Base-by-base conservation (phyloP, 2,797 vertebrate species). In the Lepilemur ruficaudatus region DNA sequence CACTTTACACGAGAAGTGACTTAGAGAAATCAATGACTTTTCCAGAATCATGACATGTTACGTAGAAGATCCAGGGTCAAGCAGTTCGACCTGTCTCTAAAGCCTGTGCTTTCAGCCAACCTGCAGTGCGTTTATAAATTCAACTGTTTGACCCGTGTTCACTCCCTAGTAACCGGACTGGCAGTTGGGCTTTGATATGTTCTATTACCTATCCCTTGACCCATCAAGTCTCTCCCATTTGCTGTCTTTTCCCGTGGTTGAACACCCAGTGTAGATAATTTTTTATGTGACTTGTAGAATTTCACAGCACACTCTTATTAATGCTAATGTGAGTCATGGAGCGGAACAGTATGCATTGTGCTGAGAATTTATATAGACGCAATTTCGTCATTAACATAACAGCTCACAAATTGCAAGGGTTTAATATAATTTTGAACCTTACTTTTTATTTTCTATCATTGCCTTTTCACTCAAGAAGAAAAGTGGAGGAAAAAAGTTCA, bases 371-470 rank as follows among this genome's bases (percentile, higher is more conserved):
- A 89, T 59, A 75, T 11, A 57, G 90, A 87, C 43, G 91, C 90
- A 78, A 46, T 95, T 96, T 93, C 91, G 87, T 91, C 85, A 35
- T 86, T 95, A 97, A 91, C 88, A n/a, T 95, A 97, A 95, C 88
- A 97, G 76, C 1, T 97, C 93, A 95, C 94, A 97, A 81, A 85
- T 94, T 97, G 84, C 65, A 84, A 4, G 30, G 73, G 80, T 89
- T 98, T 97, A 97, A 97, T 97, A 96, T 59, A 92, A 97, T n/a
- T 83, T 93, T 87, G 73, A 96, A 90, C 17, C 43, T 76, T 35
- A 17, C 78, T 85, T 85, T 70, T 97, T 97, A 94, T 97, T 98
- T 98, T 96, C 82, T 93, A 76, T 95, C 94, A 93, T 81, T 89
- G 43, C 65, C 91, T 96, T 96, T 97, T 96, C 93, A 90, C 59